phyloP scores from a whole-genome alignment of 2,797 vertebrate genomes.

The Scolopax bukidnonensis region DNA sequence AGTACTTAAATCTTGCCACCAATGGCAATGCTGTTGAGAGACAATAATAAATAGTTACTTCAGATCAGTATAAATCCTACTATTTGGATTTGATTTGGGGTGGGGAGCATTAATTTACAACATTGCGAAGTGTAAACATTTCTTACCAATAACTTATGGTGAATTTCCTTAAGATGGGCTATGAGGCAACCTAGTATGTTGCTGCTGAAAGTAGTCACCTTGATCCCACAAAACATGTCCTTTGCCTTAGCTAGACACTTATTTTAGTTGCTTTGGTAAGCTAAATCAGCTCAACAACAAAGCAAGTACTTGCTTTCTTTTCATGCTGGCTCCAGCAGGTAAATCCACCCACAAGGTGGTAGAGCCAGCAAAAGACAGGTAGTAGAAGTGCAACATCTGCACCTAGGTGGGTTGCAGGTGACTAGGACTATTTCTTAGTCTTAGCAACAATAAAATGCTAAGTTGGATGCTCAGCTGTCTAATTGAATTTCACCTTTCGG shows the following conservation, averaged over 20 bases:
- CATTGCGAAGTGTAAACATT: not conserved
- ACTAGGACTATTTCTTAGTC: not conserved
- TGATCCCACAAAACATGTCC: not conserved
- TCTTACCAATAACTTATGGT: not conserved
- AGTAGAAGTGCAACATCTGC: not conserved
- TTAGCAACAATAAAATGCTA: not conserved
- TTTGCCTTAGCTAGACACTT: not conserved
- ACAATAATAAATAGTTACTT: not conserved
- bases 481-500: not conserved
- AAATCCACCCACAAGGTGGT: not conserved
- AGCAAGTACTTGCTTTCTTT: not conserved
- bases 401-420: no score
- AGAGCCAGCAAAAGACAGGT: not conserved
- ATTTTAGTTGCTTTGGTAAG: not conserved
- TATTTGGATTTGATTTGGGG: not conserved
- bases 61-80: not conserved
- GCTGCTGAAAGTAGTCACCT: not conserved
- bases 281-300: not conserved
- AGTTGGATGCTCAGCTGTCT: not conserved
- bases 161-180: not conserved
- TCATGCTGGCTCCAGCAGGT: not conserved
- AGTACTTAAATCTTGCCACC: not conserved
- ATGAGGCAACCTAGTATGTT: not conserved
- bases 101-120: not conserved
- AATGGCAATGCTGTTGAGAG: not conserved